These are phyloP conservation scores for Phataginus tricuspis DNA, from an alignment of 2,797 vertebrate genomes.

Conservation along the genomic window DNA sequence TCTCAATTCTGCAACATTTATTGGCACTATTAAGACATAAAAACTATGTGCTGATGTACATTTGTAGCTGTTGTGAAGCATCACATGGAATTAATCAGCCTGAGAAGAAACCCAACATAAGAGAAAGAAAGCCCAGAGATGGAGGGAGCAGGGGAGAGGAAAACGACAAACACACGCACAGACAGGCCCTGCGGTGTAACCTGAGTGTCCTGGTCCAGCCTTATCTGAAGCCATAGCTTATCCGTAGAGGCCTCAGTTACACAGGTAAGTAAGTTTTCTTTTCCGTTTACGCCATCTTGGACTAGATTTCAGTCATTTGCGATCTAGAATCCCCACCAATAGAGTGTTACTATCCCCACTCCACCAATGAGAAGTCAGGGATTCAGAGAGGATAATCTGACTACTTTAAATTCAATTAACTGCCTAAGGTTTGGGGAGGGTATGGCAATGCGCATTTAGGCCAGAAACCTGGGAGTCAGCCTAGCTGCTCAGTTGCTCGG, in stretches of 20 bases:
- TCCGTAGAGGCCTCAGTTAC: not conserved
- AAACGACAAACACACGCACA: not conserved
- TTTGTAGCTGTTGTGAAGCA: not conserved
- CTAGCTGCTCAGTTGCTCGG: not conserved
- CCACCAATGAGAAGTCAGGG: not conserved
- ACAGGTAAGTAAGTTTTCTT: not conserved
- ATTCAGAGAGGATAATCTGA: not conserved
- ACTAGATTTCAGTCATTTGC: constrained; percentile 1
- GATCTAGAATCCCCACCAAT: not conserved
- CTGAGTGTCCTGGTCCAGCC: not conserved
- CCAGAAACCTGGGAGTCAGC: not conserved
- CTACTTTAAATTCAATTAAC: not conserved
- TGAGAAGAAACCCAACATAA: not conserved
- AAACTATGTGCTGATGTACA: not conserved
- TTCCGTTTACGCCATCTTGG: not conserved
- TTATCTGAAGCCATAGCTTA: not conserved
- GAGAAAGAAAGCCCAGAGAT: not conserved
- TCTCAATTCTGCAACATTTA: not conserved
- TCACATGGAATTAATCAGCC: not conserved
- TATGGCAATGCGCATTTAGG: accelerated
- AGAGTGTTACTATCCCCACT: not conserved
- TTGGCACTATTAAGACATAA: not conserved
- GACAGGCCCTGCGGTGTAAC: not conserved
- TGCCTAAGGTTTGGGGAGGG: not conserved
- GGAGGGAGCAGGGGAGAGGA: too few relatives aligned